Percentiles rank a stretch among this genome's conserved stretches.
phyloP scores from a whole-genome alignment of 2,113 vertebrate species.

The Etheostoma cragini region DNA sequence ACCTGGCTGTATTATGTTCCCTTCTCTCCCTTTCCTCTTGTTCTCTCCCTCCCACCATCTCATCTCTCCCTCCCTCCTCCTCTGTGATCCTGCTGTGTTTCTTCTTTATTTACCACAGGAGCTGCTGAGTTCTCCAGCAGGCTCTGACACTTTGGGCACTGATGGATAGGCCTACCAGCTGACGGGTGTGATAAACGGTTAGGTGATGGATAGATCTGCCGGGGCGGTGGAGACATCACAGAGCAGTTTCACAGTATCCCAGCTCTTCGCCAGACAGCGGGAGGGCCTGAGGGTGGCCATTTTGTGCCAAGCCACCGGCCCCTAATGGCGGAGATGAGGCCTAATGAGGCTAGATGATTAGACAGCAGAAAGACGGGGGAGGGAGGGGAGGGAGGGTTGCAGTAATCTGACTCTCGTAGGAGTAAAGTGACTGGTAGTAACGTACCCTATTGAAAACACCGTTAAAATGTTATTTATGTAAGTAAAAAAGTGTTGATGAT shows the following conservation, averaged over 20 bases:
- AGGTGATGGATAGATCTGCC: constrained; percentile 74
- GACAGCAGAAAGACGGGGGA: constrained; percentile 48
- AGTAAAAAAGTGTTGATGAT: background rate
- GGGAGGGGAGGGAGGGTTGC: background rate
- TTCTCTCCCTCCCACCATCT: constrained; percentile 33
- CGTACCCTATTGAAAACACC: background rate
- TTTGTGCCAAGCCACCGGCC: constrained; percentile 75
- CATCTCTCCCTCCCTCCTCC: constrained; percentile 10
- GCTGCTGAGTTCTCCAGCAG: constrained; percentile 62
- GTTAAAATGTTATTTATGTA: background rate
- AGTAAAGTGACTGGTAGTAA: constrained; percentile 2
- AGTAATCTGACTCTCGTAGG: constrained; percentile 36
- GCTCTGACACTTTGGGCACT: constrained; percentile 69
- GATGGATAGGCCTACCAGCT: constrained; percentile 73
- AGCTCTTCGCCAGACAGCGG: constrained; percentile 66
- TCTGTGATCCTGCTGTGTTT: constrained; percentile 61
- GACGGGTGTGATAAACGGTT: constrained; percentile 71
- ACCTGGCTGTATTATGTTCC: constrained; percentile 7
- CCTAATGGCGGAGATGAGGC: constrained; percentile 52
- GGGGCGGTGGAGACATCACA: constrained; percentile 63
- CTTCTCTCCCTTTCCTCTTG: constrained; percentile 17
- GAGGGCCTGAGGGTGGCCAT: constrained; percentile 73
- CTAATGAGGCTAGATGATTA: constrained; percentile 73
- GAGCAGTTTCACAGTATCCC: constrained; percentile 55
- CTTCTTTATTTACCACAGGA: constrained; percentile 72